Conservation (phyloP, 2,888 invertebrate species). For the Dendrolimus houi region DNA sequence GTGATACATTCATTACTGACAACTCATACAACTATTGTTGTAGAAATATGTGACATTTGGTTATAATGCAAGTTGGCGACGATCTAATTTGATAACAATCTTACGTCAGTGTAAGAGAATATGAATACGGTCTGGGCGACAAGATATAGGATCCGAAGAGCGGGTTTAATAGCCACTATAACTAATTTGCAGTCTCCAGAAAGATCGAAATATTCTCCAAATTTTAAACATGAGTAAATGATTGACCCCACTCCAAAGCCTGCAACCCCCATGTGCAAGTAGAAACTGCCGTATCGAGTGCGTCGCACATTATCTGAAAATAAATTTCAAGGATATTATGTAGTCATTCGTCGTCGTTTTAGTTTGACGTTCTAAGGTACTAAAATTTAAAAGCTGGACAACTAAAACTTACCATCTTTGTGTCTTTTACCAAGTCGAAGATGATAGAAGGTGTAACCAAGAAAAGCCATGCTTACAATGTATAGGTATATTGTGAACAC, state of each 20-base stretch:
- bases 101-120: slow-evolving; percentile 82
- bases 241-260: slow-evolving; percentile 83
- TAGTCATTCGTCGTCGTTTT: too few species aligned
- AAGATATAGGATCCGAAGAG: slow-evolving; percentile 78
- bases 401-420: slow-evolving; percentile 41
- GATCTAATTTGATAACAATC: slow-evolving; percentile 17
- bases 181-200: slow-evolving; percentile 77
- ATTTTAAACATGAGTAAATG: slow-evolving; percentile 83
- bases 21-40: background rate
- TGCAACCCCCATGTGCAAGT: slow-evolving; percentile 79
- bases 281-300: slow-evolving; percentile 77
- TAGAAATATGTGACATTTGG: slow-evolving; percentile 1
- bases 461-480: slow-evolving; percentile 81
- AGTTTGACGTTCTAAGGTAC: too few species aligned
- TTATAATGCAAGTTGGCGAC: background rate
- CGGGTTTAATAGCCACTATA: slow-evolving; percentile 78
- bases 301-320: slow-evolving; percentile 41
- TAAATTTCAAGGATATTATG: background rate
- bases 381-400: too few species aligned
- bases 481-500: slow-evolving; percentile 85
- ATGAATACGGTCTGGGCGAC: slow-evolving; percentile 84
- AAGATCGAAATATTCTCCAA: slow-evolving; percentile 82
- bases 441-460: slow-evolving; percentile 81
- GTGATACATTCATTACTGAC: slow-evolving; percentile 4
- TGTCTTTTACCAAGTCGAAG: slow-evolving; percentile 57